Percentiles rank a stretch among this genome's conserved stretches.
These are phyloP conservation scores for Drosophila nigricruria DNA, from an alignment of 2,888 invertebrate species.

Conservation along the genomic window DNA sequence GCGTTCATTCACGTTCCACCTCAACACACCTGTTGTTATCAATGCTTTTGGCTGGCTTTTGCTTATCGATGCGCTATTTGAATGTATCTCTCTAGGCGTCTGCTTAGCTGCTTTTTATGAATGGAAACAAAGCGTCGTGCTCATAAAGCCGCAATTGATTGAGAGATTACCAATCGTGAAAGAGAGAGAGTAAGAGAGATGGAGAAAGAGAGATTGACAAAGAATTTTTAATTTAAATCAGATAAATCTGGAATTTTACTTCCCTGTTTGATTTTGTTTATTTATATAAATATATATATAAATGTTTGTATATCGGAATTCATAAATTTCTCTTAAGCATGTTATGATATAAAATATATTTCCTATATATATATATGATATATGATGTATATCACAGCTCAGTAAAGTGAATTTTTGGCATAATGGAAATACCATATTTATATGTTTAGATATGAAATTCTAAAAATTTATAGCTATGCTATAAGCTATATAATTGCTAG, in stretches of 20 bases:
- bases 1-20: slow-evolving; percentile 75
- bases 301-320: neutral
- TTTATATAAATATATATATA: neutral
- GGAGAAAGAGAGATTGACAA: neutral
- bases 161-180: neutral
- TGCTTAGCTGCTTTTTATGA: slow-evolving; percentile 54
- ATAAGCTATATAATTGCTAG: too few species aligned
- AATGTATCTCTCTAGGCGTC: slow-evolving; percentile 38
- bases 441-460: neutral
- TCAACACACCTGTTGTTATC: slow-evolving; percentile 52
- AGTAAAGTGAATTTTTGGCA: neutral
- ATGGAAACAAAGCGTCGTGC: slow-evolving; percentile 57
- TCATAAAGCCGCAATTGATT: slow-evolving; percentile 14
- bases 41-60: neutral
- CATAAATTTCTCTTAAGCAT: neutral
- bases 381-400: neutral
- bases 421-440: neutral
- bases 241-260: neutral
- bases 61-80: slow-evolving; percentile 50
- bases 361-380: neutral
- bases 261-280: slow-evolving; percentile 24
- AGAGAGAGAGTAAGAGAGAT: neutral
- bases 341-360: neutral
- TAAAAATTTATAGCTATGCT: neutral
- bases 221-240: slow-evolving; percentile 6